Conservation (phyloP, 1,140 invertebrate genomes). For the Papilio machaon region DNA sequence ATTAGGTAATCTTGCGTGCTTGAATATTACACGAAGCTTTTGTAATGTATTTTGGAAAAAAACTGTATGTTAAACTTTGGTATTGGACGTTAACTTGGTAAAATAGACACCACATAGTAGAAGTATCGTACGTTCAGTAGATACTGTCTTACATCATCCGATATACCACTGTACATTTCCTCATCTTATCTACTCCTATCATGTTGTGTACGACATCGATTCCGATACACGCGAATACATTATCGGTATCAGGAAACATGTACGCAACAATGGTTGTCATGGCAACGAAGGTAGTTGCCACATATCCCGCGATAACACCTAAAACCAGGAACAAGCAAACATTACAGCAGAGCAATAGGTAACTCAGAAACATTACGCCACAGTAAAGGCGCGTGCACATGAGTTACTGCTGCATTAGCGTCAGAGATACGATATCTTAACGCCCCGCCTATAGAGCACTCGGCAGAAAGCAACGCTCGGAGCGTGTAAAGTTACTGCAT, state of each 20-base stretch:
- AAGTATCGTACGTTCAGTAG: not conserved
- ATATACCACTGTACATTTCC: not conserved
- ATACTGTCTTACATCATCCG: not conserved
- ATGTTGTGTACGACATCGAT: slow-evolving; percentile 14
- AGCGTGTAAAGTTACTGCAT: slow-evolving; percentile 46
- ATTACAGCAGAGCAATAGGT: slow-evolving; percentile 44
- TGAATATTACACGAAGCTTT: too few species aligned
- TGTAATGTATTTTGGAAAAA: too few species aligned
- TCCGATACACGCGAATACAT: slow-evolving; percentile 4
- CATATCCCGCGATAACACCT: slow-evolving; percentile 23
- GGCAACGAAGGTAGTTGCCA: slow-evolving; percentile 24
- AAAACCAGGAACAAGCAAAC: slow-evolving; percentile 30
- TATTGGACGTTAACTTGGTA: too few species aligned
- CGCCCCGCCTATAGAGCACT: slow-evolving; percentile 50
- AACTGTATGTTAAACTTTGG: too few species aligned
- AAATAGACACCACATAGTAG: too few species aligned
- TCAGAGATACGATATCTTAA: slow-evolving; percentile 69
- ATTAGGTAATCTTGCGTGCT: too few species aligned
- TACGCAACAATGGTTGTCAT: slow-evolving; percentile 23
- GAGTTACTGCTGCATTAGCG: slow-evolving; percentile 73
- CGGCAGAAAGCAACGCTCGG: slow-evolving; percentile 55
- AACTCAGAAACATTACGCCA: slow-evolving; percentile 57
- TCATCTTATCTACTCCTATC: slow-evolving; percentile 1
- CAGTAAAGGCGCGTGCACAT: slow-evolving; percentile 71
- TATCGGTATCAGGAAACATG: slow-evolving; percentile 5